Evolutionary conservation across 2,797 vertebrate species (phyloP), one percentile per base, ranked within the genome.

Genomic region (Anniella stebbinsi): DNA sequence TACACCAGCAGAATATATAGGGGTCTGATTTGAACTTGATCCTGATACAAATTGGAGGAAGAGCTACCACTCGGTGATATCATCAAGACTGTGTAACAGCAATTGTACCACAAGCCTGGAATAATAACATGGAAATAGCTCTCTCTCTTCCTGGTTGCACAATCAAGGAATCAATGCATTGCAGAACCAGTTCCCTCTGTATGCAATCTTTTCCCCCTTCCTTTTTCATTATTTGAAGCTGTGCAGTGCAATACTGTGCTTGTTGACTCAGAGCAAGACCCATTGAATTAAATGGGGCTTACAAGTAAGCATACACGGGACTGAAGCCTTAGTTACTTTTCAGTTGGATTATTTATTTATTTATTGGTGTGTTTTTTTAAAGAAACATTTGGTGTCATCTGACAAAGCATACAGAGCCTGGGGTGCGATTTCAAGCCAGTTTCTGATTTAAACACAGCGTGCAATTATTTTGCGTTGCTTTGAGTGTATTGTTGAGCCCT

Each of bases 391-490:
- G 36, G 72, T 78, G 72, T 77, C n/a, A 28, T 28, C 38, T 83
- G 78, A 89, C 48, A 33, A 18, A 28, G 38, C 33, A 10, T 72
- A 80, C 18, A 48, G 36, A n/a, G 85, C n/a, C 38, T 57, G 90
- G 33, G 30, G 76, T 88, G 57, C 51, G 7, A 33, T 89, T 87
- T 76, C 63, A 72, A 86, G 63, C 17, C 41, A 36, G 57, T 87
- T 63, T 87, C 63, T 87, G 89, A 78, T 83, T 87, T 84, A 63
- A 66, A 69, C 66, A 48, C 75, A 60, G 80, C 28, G 12, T 86
- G 77, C 90, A 91, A 91, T 86, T 86, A 81, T 86, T 81, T 67
- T 69, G 60, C 30, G 57, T 81, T 84, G 84, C 84, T 91, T 17
- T 70, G 84, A 70, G 23, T 54, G 33, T n/a, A 57, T 51, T 70